Percentiles rank a stretch among this genome's conserved stretches.
Evolutionary conservation across 2,888 invertebrate genomes (phyloP).

Genomic region (Oxyscelio sp.): DNA sequence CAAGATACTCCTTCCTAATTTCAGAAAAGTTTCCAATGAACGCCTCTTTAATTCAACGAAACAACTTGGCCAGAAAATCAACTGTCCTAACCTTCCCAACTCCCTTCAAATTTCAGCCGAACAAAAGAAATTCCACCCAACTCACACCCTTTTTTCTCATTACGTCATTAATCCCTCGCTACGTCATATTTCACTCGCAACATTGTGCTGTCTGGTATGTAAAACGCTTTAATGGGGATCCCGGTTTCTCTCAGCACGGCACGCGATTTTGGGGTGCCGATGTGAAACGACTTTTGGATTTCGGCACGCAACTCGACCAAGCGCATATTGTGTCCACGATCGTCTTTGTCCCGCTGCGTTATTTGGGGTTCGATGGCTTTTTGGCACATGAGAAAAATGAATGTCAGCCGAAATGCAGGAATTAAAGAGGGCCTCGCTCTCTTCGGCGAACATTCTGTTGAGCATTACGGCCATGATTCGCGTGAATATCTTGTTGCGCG

Average conservation of each 20-base stretch:
- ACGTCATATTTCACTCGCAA: slow-evolving; percentile 73
- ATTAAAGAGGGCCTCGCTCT: slow-evolving; percentile 9
- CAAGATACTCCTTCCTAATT: no score
- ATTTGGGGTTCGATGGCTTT: slow-evolving; percentile 57
- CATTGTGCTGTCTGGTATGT: slow-evolving; percentile 68
- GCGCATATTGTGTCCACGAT: slow-evolving; percentile 33
- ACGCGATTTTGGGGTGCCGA: slow-evolving; percentile 72
- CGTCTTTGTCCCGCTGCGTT: slow-evolving; percentile 27
- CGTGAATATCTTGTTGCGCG: slow-evolving; percentile 65
- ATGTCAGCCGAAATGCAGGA: slow-evolving; percentile 27
- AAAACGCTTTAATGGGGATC: slow-evolving; percentile 60
- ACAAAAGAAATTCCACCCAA: slow-evolving; percentile 43
- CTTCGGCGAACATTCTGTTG: slow-evolving; percentile 15
- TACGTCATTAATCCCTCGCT: slow-evolving; percentile 52
- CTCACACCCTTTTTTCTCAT: slow-evolving; percentile 51
- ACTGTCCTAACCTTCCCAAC: neutral
- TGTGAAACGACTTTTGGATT: slow-evolving; percentile 53
- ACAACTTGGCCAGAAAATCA: slow-evolving; percentile 3
- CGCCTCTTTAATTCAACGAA: no score
- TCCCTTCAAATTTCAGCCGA: neutral
- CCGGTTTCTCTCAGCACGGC: slow-evolving; percentile 2
- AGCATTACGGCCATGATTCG: slow-evolving; percentile 57
- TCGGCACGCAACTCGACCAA: slow-evolving; percentile 4
- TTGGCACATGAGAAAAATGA: slow-evolving; percentile 54
- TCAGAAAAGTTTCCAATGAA: no score